Base-by-base conservation (phyloP, 2,888 invertebrate genomes). In the Agrochola lota region DNA sequence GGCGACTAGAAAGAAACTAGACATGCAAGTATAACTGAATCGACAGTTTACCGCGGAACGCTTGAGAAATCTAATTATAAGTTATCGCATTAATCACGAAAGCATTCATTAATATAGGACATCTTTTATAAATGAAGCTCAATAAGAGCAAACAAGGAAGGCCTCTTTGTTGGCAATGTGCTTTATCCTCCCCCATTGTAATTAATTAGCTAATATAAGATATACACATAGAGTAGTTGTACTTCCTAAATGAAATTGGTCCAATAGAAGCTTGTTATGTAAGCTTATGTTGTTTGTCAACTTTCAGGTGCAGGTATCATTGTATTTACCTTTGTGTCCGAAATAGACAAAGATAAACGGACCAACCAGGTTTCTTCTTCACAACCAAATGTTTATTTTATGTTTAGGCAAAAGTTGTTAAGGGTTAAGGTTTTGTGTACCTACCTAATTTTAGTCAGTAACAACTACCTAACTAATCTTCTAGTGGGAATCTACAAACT, bases 81-180 rank as follows among this genome's bases (percentile, higher is more conserved):
- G 43, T 83, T 77, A 71, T 64, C 52, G 69, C 74, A 75, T 71
- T 85, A 86, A 85, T 79, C 87, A 89, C 86, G 66, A 75, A 68
- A 68, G 64, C 59, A 67, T 77, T 77, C 67, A 81, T 89, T 72
- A 64, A 79, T 80, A 87, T 78, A 64, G 40, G 68, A 75, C 76
- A 83, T 69, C 59, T 74, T 85, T 84, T 79, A 86, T 87, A 78
- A 85, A 78, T 78, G 74, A 74, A 60, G 76, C 74, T 82, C 67
- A 88, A 79, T 80, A 80, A 68, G 52, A 71, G 66, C 66, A 57
- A 43, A 69, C 64, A 71, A 67, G 66, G 63, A 68, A 81, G 66
- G 66, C 66, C 63, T 63, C 74, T 81, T 87, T 83, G 74, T 72
- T n/a, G 67, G 81, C 59, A 68, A 70, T 69, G 52, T 74, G 81